Evolutionary conservation across 2,888 invertebrate genomes (phyloP), one percentile per base, ranked within the genome.

Genomic region (Drosophila mayaguana): DNA sequence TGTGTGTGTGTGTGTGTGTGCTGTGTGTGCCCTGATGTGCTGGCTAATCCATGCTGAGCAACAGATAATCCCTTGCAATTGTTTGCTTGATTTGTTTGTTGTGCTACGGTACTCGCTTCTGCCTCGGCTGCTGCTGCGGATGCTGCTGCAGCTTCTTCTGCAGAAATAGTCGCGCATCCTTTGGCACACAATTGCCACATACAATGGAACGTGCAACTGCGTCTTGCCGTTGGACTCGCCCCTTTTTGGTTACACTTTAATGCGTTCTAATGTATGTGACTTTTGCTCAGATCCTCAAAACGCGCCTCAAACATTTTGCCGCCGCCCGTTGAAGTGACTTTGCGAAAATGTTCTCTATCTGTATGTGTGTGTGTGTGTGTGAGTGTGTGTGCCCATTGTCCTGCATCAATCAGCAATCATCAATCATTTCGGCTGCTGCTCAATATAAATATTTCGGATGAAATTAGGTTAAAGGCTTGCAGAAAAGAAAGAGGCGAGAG

Each of bases 181-280:
- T 63, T 63, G 55, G 43, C 53, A 70, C 28, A 67, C 51, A 63
- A 60, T 66, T 62, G 67, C 60, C 54, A 54, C 66, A 81, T 50
- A 50, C 81, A 81, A 84, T 72, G 76, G 66, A 75, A 73, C 63
- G 61, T 61, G 53, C 46, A 48, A 55, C 64, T 57, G 59, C n/a
- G 53, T 50, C 71, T 61, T 61, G 38, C 42, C 18, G 45, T 57
- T 53, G 68, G 71, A 50, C 73, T 75, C 88, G 86, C 86, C 88
- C 83, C 86, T 81, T 89, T 89, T 86, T 83, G 88, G 88, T 86
- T 83, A 89, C 85, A 84, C 76, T 89, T 83, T 88, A 90, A 91
- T 90, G 83, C 85, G 89, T 86, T 86, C 84, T 91, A 91, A 91
- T 91, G 88, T 84, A 88, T 90, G 82, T 91, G 91, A 91, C 91